These are phyloP conservation scores for Vulpes ferrilata DNA, from an alignment of 2,113 vertebrate genomes.

Conservation along the genomic window DNA sequence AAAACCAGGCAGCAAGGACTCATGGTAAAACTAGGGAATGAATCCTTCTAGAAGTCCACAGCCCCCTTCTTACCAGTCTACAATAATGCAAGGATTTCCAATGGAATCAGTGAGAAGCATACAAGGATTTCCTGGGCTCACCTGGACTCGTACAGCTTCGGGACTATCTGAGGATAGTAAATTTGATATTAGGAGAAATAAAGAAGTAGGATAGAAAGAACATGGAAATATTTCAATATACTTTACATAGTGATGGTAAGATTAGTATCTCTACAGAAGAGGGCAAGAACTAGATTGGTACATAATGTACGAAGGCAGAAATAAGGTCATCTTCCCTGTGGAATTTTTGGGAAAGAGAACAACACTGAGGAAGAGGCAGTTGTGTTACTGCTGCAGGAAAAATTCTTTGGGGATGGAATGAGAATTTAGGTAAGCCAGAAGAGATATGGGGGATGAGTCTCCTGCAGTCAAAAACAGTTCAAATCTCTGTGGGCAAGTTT, in stretches of 20 bases:
- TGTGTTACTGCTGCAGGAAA: neutral
- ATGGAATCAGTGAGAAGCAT: neutral
- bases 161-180: constrained; percentile 4
- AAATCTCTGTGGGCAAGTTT: neutral
- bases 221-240: neutral
- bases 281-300: neutral
- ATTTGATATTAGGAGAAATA: neutral
- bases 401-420: neutral
- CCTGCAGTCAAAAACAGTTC: neutral
- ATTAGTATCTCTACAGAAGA: neutral
- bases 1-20: neutral
- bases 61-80: neutral
- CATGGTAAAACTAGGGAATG: neutral
- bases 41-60: neutral
- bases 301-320: neutral
- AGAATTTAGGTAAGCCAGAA: neutral
- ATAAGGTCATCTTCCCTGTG: neutral
- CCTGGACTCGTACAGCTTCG: neutral
- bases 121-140: neutral
- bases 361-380: neutral
- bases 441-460: neutral
- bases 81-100: neutral
- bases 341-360: neutral
- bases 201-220: neutral
- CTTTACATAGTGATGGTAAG: neutral